Evolutionary conservation across 2,113 vertebrate genomes (phyloP), one percentile per base, ranked within the genome.

Genomic region (Bolborhynchus lineola): DNA sequence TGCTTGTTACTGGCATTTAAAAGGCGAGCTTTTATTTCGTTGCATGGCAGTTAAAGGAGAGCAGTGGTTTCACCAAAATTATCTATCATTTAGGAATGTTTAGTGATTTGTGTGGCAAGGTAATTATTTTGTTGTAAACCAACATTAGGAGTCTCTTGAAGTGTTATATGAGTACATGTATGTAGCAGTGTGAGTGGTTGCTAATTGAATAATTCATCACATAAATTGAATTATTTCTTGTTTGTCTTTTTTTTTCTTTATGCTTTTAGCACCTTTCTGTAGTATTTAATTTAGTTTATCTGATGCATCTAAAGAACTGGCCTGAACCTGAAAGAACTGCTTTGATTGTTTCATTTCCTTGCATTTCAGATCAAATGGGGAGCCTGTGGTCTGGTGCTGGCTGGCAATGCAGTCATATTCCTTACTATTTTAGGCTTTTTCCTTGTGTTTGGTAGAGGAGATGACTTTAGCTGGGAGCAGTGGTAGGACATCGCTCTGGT

Each of bases 381-480:
- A 46, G 99, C 99, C 92, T 99, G 99, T 78, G 99, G 99, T 67
- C 98, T 99, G 92, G 99, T 99, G 94, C 98, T 99, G 97, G 99
- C 99, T 6, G 99, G 99, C 49, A 99, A 99, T 35, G 97, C 98
- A 13, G 99, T 99, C 69, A 99, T 99, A 98, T 99, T 99, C 97
- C 96, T 99, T 85, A 99, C 99, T 35, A 99, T 99, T 95, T 97
- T 99, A 67, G 99, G 99, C 64, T 99, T 99, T 97, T 99, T 99
- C 95, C 95, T 99, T 5, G 98, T 99, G 35, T 99, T 99, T 94
- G 99, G 99, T 82, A 97, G 99, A 93, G 98, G 99, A 85, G 99
- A 99, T 87, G 99, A 99, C 96, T 99, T 99, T 92, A 98, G 98
- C 97, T 99, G 99, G 99, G 99, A 99, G 63, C 99, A 99, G 97